These are phyloP conservation scores for Octopus sinensis DNA, from an alignment of 1,140 invertebrate genomes.

Conservation along the genomic window DNA sequence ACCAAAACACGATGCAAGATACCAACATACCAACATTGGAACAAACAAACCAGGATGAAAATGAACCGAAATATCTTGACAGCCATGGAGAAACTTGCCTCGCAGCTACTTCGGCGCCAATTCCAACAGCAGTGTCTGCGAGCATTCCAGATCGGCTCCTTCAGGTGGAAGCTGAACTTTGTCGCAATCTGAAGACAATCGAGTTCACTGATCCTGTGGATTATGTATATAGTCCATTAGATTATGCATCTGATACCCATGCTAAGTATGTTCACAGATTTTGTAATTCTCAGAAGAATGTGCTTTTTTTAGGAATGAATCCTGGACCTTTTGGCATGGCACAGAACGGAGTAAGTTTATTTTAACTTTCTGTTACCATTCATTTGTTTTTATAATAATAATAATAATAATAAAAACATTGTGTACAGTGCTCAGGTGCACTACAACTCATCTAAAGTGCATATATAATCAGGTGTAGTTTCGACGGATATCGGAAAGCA, in stretches of 20 bases:
- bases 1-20: too few species aligned
- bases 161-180: conserved; percentile 36
- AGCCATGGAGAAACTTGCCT: fast-evolving
- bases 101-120: too few species aligned
- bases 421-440: too few species aligned
- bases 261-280: conserved; percentile 68
- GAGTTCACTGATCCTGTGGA: conserved; percentile 57
- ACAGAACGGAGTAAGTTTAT: conserved; percentile 76
- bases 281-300: conserved; percentile 66
- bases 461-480: too few species aligned
- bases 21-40: too few species aligned
- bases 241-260: conserved; percentile 77
- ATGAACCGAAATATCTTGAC: too few species aligned
- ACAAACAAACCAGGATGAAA: too few species aligned
- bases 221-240: conserved; percentile 79
- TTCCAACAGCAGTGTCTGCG: neutral
- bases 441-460: too few species aligned
- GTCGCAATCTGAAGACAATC: conserved; percentile 35
- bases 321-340: conserved; percentile 92
- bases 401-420: too few species aligned
- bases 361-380: neutral
- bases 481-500: too few species aligned
- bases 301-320: conserved; percentile 89
- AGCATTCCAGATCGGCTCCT: conserved; percentile 30
- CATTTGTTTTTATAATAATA: too few species aligned